These are phyloP conservation scores for Troides oblongomaculatus DNA, from an alignment of 2,888 invertebrate genomes.

Conservation along the genomic window DNA sequence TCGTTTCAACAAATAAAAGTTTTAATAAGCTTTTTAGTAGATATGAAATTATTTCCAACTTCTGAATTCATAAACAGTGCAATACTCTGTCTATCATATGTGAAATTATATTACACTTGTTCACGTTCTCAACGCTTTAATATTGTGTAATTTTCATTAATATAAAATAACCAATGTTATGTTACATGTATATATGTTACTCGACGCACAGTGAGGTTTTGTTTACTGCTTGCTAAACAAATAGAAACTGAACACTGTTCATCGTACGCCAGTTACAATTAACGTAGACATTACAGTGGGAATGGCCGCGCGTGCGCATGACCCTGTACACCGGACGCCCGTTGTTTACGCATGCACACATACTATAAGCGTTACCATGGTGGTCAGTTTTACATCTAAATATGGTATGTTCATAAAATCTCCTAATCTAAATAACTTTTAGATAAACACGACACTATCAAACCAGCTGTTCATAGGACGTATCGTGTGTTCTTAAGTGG, in stretches of 20 bases:
- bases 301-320: conserved; percentile 35
- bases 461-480: conserved; percentile 28
- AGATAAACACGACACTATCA: conserved; percentile 29
- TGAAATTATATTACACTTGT: no score
- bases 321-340: conserved; percentile 66
- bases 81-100: no score
- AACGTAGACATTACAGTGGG: conserved; percentile 21
- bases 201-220: neutral
- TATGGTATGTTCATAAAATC: conserved; percentile 31
- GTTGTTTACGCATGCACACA: conserved; percentile 71
- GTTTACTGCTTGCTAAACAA: conserved; percentile 15
- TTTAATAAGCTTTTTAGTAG: no score
- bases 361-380: conserved; percentile 49
- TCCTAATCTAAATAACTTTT: conserved; percentile 28
- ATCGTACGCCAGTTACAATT: conserved; percentile 26
- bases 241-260: conserved; percentile 7
- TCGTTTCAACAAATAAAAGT: no score
- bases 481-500: conserved; percentile 38
- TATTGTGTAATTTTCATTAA: no score
- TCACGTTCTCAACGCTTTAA: no score
- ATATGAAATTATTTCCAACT: no score
- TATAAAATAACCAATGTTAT: no score
- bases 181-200: neutral
- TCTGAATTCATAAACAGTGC: no score
- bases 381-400: conserved; percentile 33